Conservation (phyloP, 2,888 invertebrate genomes). For the Brachylomia viminalis region DNA sequence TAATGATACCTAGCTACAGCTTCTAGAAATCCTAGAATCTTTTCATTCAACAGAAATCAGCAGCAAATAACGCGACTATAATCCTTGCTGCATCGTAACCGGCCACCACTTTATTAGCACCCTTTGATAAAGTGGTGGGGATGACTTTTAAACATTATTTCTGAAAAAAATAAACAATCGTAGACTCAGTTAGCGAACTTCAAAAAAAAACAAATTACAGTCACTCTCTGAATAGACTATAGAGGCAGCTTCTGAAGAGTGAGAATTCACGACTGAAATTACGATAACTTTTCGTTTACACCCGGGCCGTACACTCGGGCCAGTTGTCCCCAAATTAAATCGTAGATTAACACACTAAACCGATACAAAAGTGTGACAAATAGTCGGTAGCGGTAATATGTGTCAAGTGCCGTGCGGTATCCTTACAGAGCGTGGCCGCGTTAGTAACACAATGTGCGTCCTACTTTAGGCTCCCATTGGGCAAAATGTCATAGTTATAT, state of each 20-base stretch:
- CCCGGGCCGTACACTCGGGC: no score
- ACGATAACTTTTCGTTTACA: not conserved
- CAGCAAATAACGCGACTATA: not conserved
- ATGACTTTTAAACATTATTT: not conserved
- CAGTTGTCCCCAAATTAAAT: slow-evolving; percentile 21
- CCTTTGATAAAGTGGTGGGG: not conserved
- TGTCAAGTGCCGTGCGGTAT: slow-evolving; percentile 69
- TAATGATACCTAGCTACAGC: not conserved
- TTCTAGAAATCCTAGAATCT: not conserved
- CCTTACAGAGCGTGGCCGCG: slow-evolving; percentile 72
- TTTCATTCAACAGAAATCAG: not conserved
- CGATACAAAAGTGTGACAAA: slow-evolving; percentile 58
- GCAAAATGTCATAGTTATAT: slow-evolving; percentile 89
- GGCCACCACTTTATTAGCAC: not conserved
- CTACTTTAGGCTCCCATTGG: slow-evolving; percentile 83
- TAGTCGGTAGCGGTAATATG: slow-evolving; percentile 62
- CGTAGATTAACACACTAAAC: slow-evolving; percentile 49
- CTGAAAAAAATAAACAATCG: not conserved
- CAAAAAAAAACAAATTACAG: not conserved
- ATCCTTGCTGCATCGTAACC: not conserved
- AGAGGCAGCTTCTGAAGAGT: not conserved
- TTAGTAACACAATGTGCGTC: slow-evolving; percentile 67
- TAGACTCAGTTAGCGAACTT: fast-evolving
- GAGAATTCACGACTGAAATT: not conserved
- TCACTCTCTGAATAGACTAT: not conserved